phyloP scores from a whole-genome alignment of 2,888 invertebrate species.

The Agriopis marginaria region DNA sequence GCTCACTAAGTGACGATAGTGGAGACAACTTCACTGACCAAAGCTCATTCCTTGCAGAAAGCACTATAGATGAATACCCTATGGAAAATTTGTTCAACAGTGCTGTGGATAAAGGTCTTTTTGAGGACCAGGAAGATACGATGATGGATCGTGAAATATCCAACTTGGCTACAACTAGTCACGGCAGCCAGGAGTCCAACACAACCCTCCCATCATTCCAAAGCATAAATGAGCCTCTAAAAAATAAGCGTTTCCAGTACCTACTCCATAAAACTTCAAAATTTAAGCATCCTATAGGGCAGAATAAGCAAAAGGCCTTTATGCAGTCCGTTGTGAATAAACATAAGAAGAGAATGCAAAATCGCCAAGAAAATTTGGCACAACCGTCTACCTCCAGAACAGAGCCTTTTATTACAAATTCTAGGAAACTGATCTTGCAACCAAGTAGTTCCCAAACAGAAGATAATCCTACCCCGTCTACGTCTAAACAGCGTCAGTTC shows the following conservation, averaged over 20 bases:
- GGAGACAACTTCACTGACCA: slow-evolving; percentile 80
- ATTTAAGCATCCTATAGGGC: slow-evolving; percentile 81
- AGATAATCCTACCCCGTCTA: slow-evolving; percentile 71
- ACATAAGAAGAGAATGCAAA: slow-evolving; percentile 81
- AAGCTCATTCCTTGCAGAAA: slow-evolving; percentile 81
- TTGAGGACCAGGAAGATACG: slow-evolving; percentile 79
- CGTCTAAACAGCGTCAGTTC: slow-evolving; percentile 73
- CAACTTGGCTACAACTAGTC: slow-evolving; percentile 80
- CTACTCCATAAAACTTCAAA: slow-evolving; percentile 83
- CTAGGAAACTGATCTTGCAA: slow-evolving; percentile 71
- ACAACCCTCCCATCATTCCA: slow-evolving; percentile 78
- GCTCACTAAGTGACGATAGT: slow-evolving; percentile 80
- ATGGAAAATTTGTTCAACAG: slow-evolving; percentile 83
- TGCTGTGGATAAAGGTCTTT: slow-evolving; percentile 81
- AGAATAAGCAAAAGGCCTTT: slow-evolving; percentile 82
- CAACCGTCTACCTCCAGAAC: slow-evolving; percentile 79
- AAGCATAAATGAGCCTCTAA: slow-evolving; percentile 79
- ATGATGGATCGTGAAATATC: slow-evolving; percentile 84
- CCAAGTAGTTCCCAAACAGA: slow-evolving; percentile 68
- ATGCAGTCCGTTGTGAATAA: slow-evolving; percentile 84
- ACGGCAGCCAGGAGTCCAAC: slow-evolving; percentile 73
- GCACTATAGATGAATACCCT: slow-evolving; percentile 82
- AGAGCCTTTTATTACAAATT: slow-evolving; percentile 73
- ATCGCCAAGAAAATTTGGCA: slow-evolving; percentile 65
- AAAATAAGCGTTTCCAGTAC: slow-evolving; percentile 83